Conservation (phyloP, 2,797 vertebrate genomes). For the Danio aesculapii region DNA sequence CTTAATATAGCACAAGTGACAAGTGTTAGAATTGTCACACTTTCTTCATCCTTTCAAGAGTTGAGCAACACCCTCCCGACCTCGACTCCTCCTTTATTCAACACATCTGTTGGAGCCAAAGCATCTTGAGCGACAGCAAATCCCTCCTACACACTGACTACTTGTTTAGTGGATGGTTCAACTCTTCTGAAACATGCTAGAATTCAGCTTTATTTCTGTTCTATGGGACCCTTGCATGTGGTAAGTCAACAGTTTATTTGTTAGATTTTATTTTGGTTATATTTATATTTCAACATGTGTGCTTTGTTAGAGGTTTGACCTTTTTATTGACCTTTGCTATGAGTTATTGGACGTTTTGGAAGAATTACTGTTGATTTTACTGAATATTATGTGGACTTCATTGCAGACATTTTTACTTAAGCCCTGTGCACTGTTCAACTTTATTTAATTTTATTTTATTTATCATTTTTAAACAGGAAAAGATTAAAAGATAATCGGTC, state of each 20-base stretch:
- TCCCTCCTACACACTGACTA: background rate
- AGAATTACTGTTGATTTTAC: too few species aligned
- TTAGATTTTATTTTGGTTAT: background rate
- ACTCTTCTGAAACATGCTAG: background rate
- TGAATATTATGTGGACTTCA: too few species aligned
- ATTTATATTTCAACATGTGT: too few species aligned
- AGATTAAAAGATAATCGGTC: too few species aligned
- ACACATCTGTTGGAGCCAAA: background rate
- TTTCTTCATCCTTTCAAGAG: background rate
- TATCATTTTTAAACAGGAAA: too few species aligned
- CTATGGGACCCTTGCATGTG: background rate
- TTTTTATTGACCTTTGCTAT: too few species aligned
- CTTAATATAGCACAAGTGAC: constrained; percentile 28
- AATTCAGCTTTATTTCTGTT: background rate
- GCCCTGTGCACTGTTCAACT: too few species aligned
- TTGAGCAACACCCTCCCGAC: background rate
- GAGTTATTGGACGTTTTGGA: too few species aligned
- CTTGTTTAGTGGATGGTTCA: background rate
- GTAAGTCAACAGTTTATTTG: constrained; percentile 13
- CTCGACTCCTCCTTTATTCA: constrained; percentile 27
- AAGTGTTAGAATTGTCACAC: background rate
- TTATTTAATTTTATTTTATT: too few species aligned
- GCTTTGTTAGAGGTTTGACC: too few species aligned
- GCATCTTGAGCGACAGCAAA: constrained; percentile 19
- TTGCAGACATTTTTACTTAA: too few species aligned